Evolutionary conservation across 2,888 invertebrate species (phyloP).

Genomic region (Apotomis capreana): DNA sequence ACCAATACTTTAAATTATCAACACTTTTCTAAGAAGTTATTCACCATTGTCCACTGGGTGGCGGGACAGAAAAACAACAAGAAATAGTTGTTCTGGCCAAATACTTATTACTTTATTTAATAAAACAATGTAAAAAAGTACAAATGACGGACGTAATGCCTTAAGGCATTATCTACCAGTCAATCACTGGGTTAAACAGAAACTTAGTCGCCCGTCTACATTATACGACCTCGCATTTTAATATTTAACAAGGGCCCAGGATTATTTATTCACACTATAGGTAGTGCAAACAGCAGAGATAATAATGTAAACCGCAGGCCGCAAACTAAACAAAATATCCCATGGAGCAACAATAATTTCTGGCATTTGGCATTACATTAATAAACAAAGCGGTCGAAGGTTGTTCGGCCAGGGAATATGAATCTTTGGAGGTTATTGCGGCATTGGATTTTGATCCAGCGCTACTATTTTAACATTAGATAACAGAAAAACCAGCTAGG

Average conservation of each 20-base stretch:
- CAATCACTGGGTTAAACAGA: no score
- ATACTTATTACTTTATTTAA: no score
- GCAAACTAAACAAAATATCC: constrained; percentile 74
- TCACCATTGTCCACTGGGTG: no score
- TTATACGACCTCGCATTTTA: constrained; percentile 55
- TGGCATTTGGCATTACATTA: constrained; percentile 51
- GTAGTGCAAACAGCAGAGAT: constrained; percentile 62
- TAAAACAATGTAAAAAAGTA: no score
- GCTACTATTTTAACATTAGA: background rate
- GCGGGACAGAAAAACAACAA: no score
- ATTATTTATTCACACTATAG: constrained; percentile 76
- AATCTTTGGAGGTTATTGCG: constrained; percentile 22
- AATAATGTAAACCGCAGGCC: constrained; percentile 62
- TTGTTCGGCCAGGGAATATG: constrained; percentile 9
- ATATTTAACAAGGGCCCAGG: constrained; percentile 70
- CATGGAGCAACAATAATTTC: constrained; percentile 67
- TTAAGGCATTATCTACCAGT: no score
- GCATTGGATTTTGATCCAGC: constrained; percentile 30
- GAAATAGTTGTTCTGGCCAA: no score
- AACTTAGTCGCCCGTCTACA: constrained; percentile 49
- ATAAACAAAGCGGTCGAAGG: constrained; percentile 33
- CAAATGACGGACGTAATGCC: no score
- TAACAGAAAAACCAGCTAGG: no score
- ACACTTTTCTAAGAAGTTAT: no score
- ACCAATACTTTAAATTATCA: no score